These are phyloP conservation scores for Pristionchus exspectatus DNA, from an alignment of 2,888 invertebrate species.

Conservation along the genomic window DNA sequence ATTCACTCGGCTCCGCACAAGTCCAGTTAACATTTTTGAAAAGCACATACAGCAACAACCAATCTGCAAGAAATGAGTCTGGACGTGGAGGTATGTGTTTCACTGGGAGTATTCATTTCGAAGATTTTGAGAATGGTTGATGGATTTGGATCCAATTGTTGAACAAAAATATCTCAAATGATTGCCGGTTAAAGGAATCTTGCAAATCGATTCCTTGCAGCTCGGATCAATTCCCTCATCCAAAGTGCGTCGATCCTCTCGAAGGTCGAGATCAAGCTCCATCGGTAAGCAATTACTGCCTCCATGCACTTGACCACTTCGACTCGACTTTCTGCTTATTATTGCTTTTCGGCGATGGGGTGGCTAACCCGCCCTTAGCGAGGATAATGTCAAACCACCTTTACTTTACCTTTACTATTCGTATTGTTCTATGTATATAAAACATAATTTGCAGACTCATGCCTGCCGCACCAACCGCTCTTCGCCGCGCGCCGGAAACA, in stretches of 20 bases:
- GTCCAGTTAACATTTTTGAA: not conserved
- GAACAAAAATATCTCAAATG: not conserved
- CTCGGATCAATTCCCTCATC: not conserved
- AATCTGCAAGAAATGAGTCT: not conserved
- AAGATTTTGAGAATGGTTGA: not conserved
- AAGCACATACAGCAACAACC: not conserved
- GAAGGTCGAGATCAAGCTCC: not conserved
- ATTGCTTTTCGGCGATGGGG: no score
- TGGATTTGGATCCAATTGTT: not conserved
- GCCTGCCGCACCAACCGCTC: not conserved
- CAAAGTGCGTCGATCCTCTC: not conserved
- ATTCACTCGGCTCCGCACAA: no score
- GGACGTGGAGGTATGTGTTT: constrained; percentile 6
- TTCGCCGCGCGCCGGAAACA: constrained; percentile 11
- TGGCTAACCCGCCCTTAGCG: no score
- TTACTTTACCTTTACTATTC: no score
- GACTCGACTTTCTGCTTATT: not conserved
- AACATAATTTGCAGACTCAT: not conserved
- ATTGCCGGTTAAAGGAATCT: not conserved
- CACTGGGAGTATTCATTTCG: not conserved
- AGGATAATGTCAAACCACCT: no score
- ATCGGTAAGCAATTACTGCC: not conserved
- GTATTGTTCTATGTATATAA: not conserved
- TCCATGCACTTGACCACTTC: not conserved
- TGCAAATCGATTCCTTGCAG: not conserved